Conservation (phyloP, 1,140 invertebrate genomes). For the Drosophila sp. region DNA sequence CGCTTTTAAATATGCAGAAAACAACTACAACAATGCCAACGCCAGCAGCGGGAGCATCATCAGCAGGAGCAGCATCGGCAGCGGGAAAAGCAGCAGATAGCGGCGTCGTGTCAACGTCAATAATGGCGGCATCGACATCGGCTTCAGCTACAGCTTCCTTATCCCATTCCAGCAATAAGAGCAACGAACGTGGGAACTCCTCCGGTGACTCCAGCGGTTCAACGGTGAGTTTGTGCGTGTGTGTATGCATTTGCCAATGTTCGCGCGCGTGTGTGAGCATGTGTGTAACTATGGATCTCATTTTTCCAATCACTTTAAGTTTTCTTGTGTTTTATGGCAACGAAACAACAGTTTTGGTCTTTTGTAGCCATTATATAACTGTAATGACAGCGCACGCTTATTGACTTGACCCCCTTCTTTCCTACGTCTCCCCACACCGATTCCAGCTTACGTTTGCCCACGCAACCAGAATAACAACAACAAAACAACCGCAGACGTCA, state of each 20-base stretch:
- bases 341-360: constrained; percentile 30
- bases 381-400: constrained; percentile 57
- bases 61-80: constrained; percentile 21
- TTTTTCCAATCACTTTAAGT: constrained; percentile 14
- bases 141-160: constrained; percentile 19
- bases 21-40: constrained; percentile 32
- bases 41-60: constrained; percentile 25
- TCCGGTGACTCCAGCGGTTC: constrained; percentile 24
- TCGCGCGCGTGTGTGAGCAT: not conserved
- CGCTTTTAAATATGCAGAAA: constrained; percentile 55
- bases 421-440: not conserved
- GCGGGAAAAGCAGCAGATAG: constrained; percentile 44
- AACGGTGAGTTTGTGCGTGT: constrained; percentile 26
- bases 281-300: constrained; percentile 4
- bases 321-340: constrained; percentile 28
- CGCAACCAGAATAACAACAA: not conserved
- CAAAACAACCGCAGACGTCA: constrained; percentile 27
- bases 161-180: constrained; percentile 23
- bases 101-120: constrained; percentile 26
- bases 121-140: constrained; percentile 19
- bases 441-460: not conserved
- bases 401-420: constrained; percentile 44
- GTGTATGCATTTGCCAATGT: too few relatives aligned
- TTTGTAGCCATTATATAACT: constrained; percentile 51
- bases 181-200: constrained; percentile 21